Evolutionary conservation across 2,888 invertebrate genomes (phyloP), one percentile per base, ranked within the genome.

Genomic region (Synergus laeviventris): DNA sequence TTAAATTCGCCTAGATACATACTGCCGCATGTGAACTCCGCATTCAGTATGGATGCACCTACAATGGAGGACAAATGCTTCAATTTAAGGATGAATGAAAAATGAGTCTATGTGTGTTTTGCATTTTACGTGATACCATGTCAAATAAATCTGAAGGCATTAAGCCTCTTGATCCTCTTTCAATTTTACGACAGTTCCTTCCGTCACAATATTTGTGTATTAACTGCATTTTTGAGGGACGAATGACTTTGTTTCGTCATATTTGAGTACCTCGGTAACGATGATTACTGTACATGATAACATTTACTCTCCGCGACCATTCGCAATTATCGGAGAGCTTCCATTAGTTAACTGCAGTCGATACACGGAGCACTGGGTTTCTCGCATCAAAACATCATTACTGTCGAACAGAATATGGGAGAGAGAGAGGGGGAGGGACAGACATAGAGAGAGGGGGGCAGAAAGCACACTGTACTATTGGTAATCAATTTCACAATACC

Each of bases 381-480:
- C 86, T 86, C 87, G 87, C 89, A 90, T 90, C 90, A 90, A 89
- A 90, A 90, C 89, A 89, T 90, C 90, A 90, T 90, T 90, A 90
- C 87, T 86, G 88, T 84, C 84, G 81, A 86, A 83, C 82, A 82
- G 80, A 80, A 81, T 79, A 81, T 77, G 81, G 76, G 81, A 79
- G 78, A 78, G 82, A 74, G 78, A 75, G 24, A 78, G 78, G 75
- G 74, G 49, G 78, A 74, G 70, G 39, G 39, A 49, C 73, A 70
- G 74, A 70, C 59, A 75, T 61, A 74, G 80, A 76, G 74, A 78
- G 74, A 38, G 79, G 66, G 78, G 80, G 81, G 60, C 79, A 79
- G 76, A 76, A 76, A 74, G 59, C 73, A 76, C 80, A 84, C 84
- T 82, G 84, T 86, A 85, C 88, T 89, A 89, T 90, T 87, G 87